Evolutionary conservation across 1,140 invertebrate species (phyloP).

Genomic region (Ptiloglossa arizonensis): DNA sequence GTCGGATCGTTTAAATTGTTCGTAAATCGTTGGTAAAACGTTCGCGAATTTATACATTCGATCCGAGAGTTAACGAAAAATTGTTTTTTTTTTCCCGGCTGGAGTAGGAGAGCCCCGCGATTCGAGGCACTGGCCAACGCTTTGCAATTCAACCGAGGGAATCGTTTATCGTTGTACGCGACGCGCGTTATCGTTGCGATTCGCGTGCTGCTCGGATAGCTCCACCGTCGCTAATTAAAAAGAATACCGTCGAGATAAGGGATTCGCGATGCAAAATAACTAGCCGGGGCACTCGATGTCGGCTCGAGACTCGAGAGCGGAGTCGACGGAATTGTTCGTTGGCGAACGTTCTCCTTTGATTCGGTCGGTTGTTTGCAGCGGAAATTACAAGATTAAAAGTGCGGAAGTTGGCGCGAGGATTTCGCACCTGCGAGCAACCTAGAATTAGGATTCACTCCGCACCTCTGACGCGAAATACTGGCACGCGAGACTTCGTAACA

Average conservation of each 20-base stretch:
- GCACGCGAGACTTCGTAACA: too few relatives aligned
- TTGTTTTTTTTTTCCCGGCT: too few relatives aligned
- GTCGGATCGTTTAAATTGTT: too few relatives aligned
- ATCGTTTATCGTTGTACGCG: conserved; percentile 30
- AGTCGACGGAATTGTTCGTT: neutral
- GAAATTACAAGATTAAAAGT: conserved; percentile 28
- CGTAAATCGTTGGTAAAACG: too few relatives aligned
- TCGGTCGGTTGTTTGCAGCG: neutral
- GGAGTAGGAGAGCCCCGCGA: too few relatives aligned
- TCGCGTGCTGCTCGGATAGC: conserved; percentile 9
- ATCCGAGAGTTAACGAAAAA: too few relatives aligned
- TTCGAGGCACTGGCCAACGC: too few relatives aligned
- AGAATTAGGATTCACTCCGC: conserved; percentile 1
- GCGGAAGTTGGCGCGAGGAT: neutral
- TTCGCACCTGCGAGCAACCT: neutral
- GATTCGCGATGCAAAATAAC: neutral
- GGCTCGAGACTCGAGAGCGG: neutral
- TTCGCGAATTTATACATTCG: too few relatives aligned
- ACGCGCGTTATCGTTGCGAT: conserved; percentile 38
- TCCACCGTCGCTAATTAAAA: conserved; percentile 48
- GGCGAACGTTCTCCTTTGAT: neutral
- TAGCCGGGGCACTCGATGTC: neutral
- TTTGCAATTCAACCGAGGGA: too few relatives aligned
- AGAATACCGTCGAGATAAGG: neutral
- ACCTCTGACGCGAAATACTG: neutral